Base-by-base conservation (phyloP, 2,888 invertebrate species). In the Athalia rosae region DNA sequence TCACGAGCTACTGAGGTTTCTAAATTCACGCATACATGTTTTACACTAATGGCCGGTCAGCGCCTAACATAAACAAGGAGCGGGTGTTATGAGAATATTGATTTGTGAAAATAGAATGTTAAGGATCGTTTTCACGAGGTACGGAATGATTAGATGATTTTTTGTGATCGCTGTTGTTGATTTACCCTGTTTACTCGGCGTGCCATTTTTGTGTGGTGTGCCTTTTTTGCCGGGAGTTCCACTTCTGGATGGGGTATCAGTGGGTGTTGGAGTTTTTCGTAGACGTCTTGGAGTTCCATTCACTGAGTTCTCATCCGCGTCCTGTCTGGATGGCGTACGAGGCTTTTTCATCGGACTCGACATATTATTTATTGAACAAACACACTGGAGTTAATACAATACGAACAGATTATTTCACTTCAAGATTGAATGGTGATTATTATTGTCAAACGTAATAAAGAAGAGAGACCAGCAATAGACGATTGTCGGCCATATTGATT, bases 301-400 rank as follows among this genome's bases (percentile, higher is more conserved):
- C 62, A 78, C 79, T 64, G 84, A 78, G 5, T 79, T 78, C 74
- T 76, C 80, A 13, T 83, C 83, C n/a, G 79, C 80, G 59, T 83
- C 80, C 45, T 79, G 82, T 3, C 81, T 79, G 5, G 79, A 79
- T 4, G 87, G 87, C 3, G 87, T 87, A 3, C 82, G 82, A 4
- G 88, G 86, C 43, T 84, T 84, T 83, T 83, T 85, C 82, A 85
- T 85, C 7, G 88, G 88, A 80, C 88, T 88, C 74, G 88, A 87
- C 88, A 88, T 88, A 2, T 76, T 58, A 9, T 58, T 58, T 4
- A 6, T n/a, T 53, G 28, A 56, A 53, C 7, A 56, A 15, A 56
- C 1, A 6, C 47, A 64, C 48, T 15, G 4, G 5, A 41, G n/a
- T 41, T 41, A 50, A 28, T 28, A 28, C 0, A 28, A 28, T 28